Base-by-base conservation (phyloP, 1,140 invertebrate genomes). In the Drosophila navojoa region DNA sequence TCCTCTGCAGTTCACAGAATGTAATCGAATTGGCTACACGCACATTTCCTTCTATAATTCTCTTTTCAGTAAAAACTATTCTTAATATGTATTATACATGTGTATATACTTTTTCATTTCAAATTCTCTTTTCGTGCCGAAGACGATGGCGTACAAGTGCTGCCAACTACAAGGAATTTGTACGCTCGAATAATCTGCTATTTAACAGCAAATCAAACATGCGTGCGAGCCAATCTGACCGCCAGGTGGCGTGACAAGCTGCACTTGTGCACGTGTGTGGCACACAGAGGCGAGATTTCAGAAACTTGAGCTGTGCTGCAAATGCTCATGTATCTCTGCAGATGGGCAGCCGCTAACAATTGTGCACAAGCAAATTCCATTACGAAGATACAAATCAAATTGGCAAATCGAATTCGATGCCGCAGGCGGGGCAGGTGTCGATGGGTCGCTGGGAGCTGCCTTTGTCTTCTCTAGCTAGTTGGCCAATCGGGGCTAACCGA, bases 311-410 rank as follows among this genome's bases (percentile, higher is more conserved):
- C 40, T 50, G 15, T 9, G 29, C 40, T 40, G 45, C 42, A 19
- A 57, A 57, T 44, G 44, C 50, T 52, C 53, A 32, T 57, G 61
- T 71, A 49, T 60, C 66, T 55, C 66, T 55, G 57, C 72, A 79
- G 80, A 67, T 75, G 73, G 62, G 64, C 68, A 53, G 74, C 58
- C 60, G 22, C 55, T 38, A 22, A 45, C 64, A 62, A 64, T 66
- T 66, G 29, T 50, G 54, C 76, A 73, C 62, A 76, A 47, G 53
- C 44, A 54, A 80, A 86, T 85, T 85, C 81, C 77, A 85, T 85
- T 85, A 85, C 66, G 53, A 38, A 81, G 81, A 85, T 85, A 85
- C 81, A 85, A 85, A 85, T 85, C 81, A 85, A 81, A 80, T 85
- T 80, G 71, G 58, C 62, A 77, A 71, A 76, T 54, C 45, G 52